Percentiles rank a stretch among this genome's conserved stretches.
Evolutionary conservation across 2,888 invertebrate genomes (phyloP).

Genomic region (Drosophila greeni): DNA sequence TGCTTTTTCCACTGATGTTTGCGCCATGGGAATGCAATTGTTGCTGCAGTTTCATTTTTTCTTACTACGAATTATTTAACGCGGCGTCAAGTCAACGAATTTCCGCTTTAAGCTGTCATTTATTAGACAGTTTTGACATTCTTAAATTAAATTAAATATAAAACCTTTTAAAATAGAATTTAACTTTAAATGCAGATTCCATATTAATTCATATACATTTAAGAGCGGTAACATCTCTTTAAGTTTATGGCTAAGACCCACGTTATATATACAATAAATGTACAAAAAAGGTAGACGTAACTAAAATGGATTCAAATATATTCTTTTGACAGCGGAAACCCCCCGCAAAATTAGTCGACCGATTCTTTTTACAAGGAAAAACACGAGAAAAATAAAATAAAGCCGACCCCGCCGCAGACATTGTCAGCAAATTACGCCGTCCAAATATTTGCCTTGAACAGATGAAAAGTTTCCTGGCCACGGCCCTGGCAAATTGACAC

Average conservation of each 20-base stretch:
- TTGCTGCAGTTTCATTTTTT: constrained; percentile 13
- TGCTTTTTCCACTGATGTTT: constrained; percentile 5
- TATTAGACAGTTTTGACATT: neutral
- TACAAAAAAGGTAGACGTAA: neutral
- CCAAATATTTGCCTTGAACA: constrained; percentile 61
- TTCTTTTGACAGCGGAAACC: neutral
- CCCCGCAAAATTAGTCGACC: neutral
- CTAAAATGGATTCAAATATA: neutral
- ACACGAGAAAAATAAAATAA: constrained; percentile 4
- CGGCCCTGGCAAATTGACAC: constrained; percentile 64
- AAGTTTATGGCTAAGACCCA: neutral
- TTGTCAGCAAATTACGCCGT: constrained; percentile 66
- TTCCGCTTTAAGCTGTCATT: constrained; percentile 3
- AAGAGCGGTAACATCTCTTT: neutral
- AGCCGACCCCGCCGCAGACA: constrained; percentile 44
- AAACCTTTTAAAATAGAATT: neutral
- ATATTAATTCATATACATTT: neutral
- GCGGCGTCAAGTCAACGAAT: constrained; percentile 25
- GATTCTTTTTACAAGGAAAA: constrained; percentile 1
- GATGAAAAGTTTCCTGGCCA: constrained; percentile 58
- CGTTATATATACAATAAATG: neutral
- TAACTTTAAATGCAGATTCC: no score
- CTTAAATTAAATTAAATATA: neutral
- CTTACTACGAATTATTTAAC: constrained; percentile 1
- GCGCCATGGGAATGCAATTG: constrained; percentile 22